These are phyloP conservation scores for Ascaphus truei DNA, from an alignment of 2,113 vertebrate species.

Conservation along the genomic window DNA sequence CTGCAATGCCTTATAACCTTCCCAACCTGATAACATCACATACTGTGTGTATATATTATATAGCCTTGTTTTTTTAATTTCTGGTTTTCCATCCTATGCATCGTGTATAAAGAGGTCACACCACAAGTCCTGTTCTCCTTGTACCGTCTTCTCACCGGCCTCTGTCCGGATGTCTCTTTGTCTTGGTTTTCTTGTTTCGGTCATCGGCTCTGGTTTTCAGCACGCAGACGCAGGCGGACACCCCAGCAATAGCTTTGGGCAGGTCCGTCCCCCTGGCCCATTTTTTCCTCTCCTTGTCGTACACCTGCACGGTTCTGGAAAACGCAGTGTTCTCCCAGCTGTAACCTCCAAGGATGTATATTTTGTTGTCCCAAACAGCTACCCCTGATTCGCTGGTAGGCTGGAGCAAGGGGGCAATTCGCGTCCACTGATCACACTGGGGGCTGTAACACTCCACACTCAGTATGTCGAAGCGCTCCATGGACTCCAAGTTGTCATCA, in stretches of 20 bases:
- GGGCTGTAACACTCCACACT: constrained; percentile 87
- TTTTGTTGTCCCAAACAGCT: constrained; percentile 74
- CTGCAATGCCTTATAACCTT: too few relatives aligned
- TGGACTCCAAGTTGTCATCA: constrained; percentile 81
- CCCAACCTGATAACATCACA: too few relatives aligned
- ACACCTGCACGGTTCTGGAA: constrained; percentile 84
- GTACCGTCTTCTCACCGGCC: constrained; percentile 59
- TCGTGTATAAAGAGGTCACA: too few relatives aligned
- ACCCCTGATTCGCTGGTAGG: constrained; percentile 90
- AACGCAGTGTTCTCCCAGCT: constrained; percentile 90
- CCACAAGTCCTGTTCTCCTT: too few relatives aligned
- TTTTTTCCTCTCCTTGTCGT: constrained; percentile 66
- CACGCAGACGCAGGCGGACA: constrained; percentile 81
- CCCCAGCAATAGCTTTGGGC: constrained; percentile 82
- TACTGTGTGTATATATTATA: too few relatives aligned
- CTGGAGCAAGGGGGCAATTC: constrained; percentile 70
- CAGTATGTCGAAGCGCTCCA: constrained; percentile 88
- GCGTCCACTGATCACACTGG: constrained; percentile 80
- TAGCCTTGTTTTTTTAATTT: too few relatives aligned
- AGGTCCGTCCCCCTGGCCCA: constrained; percentile 83
- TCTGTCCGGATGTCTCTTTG: constrained; percentile 51
- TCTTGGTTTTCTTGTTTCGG: constrained; percentile 63
- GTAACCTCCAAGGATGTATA: constrained; percentile 92
- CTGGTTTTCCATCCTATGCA: too few relatives aligned
- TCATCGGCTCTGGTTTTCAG: constrained; percentile 67